Base-by-base conservation (phyloP, 37 sponge, comb jelly and placozoan species). In the Chondrilla cf. caribensis region DNA sequence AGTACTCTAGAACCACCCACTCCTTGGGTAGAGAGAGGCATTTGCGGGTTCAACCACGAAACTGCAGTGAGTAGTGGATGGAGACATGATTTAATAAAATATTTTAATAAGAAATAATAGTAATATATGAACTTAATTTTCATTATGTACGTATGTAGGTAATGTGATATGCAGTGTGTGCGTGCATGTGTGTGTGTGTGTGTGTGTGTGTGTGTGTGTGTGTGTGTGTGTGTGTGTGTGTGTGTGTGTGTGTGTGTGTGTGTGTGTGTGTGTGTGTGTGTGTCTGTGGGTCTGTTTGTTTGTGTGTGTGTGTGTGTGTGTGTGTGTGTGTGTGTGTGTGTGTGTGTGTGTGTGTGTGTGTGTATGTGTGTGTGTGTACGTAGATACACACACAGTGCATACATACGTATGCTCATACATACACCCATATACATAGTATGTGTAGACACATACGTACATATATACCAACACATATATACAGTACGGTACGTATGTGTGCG, bases 281-380 rank as follows among this genome's bases (percentile, higher is more conserved):
- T 47, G 51, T 47, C 9, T 47, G 51, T 47, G 51, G 6, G 51
- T 47, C 9, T 47, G 51, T 47, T 6, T 47, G 51, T 47, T 6
- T 47, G 51, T 47, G 51, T 47, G 51, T 47, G 51, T 47, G 51
- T 47, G 51, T 47, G 51, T 47, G 51, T 60, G 81, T 81, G 15
- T 81, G 58, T 81, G 81, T 81, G 60, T 39, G 81, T 37, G 81
- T 60, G 37, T 60, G 65, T 57, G 64, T 80, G 38, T 80, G 81
- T 60, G 41, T 80, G 64, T 60, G 64, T 80, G 81, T n/a, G 62
- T 36, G 9, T 81, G 19, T 7, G 8, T 81, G 6, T 35, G 41
- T 62, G 41, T 41, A 11, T 59, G 81, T 62, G n/a, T 60, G n/a
- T 81, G 6, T 47, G 11, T 47, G 11, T 47, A 47, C 51, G 11